Conservation (phyloP, 2,113 vertebrate species). For the Smithornis capensis region DNA sequence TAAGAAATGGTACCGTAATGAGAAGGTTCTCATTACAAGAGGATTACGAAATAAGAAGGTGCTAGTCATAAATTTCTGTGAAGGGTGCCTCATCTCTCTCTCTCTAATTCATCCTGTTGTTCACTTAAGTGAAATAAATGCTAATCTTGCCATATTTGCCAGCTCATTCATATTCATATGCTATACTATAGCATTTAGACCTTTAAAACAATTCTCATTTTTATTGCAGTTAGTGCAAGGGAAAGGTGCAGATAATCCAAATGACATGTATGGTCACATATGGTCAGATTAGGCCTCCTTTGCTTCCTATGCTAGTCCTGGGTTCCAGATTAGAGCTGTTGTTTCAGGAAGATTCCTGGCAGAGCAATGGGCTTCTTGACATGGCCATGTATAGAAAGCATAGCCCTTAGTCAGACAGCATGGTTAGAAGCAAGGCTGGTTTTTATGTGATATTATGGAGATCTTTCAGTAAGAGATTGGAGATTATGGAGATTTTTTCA, state of each 20-base stretch:
- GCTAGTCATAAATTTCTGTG: constrained; percentile 52
- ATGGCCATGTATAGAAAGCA: background rate
- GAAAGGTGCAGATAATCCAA: background rate
- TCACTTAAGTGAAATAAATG: constrained; percentile 62
- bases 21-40: constrained; percentile 43
- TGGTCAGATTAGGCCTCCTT: background rate
- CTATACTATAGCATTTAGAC: constrained; percentile 16
- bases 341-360: background rate
- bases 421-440: background rate
- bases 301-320: background rate
- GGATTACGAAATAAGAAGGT: constrained; percentile 57
- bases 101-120: constrained; percentile 50
- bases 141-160: constrained; percentile 13
- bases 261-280: background rate
- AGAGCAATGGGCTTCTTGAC: background rate
- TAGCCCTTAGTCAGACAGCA: background rate
- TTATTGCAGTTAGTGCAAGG: background rate
- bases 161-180: constrained; percentile 44
- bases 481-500: no score
- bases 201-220: constrained; percentile 18
- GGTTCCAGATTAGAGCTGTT: background rate
- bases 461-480: background rate
- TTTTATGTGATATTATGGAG: background rate
- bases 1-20: background rate
- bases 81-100: constrained; percentile 53